Base-by-base conservation (phyloP, 2,113 vertebrate genomes). In the Thunnus maccoyii region DNA sequence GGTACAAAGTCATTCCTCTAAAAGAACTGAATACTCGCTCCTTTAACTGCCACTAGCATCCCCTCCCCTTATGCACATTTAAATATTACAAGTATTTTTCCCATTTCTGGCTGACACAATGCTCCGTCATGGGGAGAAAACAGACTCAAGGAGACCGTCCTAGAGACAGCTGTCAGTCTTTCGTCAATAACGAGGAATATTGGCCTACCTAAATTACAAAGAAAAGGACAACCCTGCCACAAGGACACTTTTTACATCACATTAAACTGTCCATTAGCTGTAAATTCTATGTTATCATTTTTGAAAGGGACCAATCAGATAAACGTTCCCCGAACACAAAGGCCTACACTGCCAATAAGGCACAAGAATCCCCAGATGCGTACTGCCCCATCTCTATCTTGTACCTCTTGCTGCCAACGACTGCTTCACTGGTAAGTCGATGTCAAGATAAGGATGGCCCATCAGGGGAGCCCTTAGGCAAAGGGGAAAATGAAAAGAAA, bases 281-380 rank as follows among this genome's bases (percentile, higher is more conserved):
- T 52, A 77, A 67, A 75, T 55, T 47, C 52, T 82, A 41, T 83
- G 63, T 56, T 84, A 36, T 69, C n/a, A 68, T 66, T 83, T 41
- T 71, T 83, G 22, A 86, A 90, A 78, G 85, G 91, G 90, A 92
- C 91, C 93, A 93, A 91, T 92, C 76, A 20, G 51, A 86, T 74
- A 54, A 78, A 47, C 18, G 22, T 68, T 27, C 61, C 72, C 76
- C 65, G 0, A 79, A 86, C 80, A 81, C 77, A 69, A 88, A 84
- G 72, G 80, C 89, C 64, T 48, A 86, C 91, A 93, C 93, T 93
- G 92, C 92, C 92, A 89, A 51, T 82, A 47, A 86, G 90, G 91
- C 87, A 83, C 87, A 86, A 89, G 68, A 83, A 73, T 57, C 57
- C 80, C 78, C 74, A 73, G 77, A 74, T 30, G 66, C 61, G 84